A percentile compares a stretch with the other conserved stretches of the same genome.
Evolutionary conservation across 2,888 invertebrate species (phyloP).

Genomic region (Trissonchulus sp.): DNA sequence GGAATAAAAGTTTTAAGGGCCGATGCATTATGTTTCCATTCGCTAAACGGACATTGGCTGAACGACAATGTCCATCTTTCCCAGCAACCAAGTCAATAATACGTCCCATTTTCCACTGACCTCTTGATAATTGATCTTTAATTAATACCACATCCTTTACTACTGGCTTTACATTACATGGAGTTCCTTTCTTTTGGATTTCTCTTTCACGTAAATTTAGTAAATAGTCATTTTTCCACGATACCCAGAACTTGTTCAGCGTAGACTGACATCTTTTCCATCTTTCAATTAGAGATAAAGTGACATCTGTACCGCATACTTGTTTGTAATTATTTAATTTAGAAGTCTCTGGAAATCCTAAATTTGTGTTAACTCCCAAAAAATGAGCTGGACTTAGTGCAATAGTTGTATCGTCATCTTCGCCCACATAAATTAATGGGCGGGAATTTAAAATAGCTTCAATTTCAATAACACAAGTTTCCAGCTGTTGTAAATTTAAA

Average conservation of each 20-base stretch:
- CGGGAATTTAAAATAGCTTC: constrained; percentile 10
- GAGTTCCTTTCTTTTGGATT: too few relatives aligned
- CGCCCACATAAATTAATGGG: constrained; percentile 3
- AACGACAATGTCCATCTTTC: constrained; percentile 7
- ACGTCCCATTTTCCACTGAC: neutral
- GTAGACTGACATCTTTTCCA: too few relatives aligned
- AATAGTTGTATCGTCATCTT: neutral
- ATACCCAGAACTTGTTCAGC: too few relatives aligned
- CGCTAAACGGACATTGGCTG: neutral
- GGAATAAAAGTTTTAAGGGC: neutral
- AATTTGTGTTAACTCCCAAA: too few relatives aligned
- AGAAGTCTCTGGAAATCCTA: too few relatives aligned
- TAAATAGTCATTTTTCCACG: too few relatives aligned
- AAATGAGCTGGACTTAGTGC: constrained; percentile 4
- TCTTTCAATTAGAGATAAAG: too few relatives aligned
- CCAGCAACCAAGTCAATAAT: constrained; percentile 7
- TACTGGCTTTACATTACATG: too few relatives aligned
- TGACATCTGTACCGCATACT: too few relatives aligned
- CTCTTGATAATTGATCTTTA: constrained; percentile 3
- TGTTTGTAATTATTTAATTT: too few relatives aligned
- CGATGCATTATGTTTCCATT: constrained; percentile 15
- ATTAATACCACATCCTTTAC: neutral
- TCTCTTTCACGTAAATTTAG: too few relatives aligned
- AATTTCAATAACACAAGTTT: constrained; percentile 3
- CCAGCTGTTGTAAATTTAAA: neutral